Percentiles rank a stretch among this genome's conserved stretches.
Evolutionary conservation across 2,113 vertebrate species (phyloP).

Genomic region (Muntiacus muntjak): DNA sequence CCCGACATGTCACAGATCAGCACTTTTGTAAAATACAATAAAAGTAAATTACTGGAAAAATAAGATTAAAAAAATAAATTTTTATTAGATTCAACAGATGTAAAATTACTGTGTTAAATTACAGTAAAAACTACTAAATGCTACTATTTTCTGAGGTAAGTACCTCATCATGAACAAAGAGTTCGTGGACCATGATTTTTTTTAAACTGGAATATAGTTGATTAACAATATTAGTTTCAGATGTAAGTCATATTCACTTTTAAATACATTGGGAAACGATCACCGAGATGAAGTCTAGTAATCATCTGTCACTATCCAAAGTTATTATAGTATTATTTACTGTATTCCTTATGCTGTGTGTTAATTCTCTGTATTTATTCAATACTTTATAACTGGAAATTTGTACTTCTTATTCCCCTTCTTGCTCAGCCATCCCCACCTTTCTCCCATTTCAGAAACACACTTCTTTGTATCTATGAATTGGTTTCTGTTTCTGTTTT

Average conservation of each 20-base stretch:
- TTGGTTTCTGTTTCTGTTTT: background rate
- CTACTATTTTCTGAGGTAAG: background rate
- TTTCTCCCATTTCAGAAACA: background rate
- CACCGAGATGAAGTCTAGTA: background rate
- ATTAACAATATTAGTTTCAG: background rate
- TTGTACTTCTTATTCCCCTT: background rate
- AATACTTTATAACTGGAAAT: background rate
- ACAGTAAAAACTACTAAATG: background rate
- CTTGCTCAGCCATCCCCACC: background rate
- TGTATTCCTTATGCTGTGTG: background rate
- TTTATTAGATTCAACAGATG: background rate
- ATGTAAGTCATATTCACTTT: background rate
- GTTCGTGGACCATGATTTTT: background rate
- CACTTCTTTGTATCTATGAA: background rate
- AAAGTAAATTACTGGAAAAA: background rate
- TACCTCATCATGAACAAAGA: background rate
- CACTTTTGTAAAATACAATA: background rate
- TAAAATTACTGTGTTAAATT: background rate
- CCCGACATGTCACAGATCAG: background rate
- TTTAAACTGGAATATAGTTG: background rate
- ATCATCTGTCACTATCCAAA: background rate
- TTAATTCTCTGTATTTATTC: background rate
- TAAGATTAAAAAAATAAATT: background rate
- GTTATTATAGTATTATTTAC: background rate
- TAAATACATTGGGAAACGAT: background rate